Conservation (phyloP, 2,888 invertebrate species). For the Cremastinae sp. region DNA sequence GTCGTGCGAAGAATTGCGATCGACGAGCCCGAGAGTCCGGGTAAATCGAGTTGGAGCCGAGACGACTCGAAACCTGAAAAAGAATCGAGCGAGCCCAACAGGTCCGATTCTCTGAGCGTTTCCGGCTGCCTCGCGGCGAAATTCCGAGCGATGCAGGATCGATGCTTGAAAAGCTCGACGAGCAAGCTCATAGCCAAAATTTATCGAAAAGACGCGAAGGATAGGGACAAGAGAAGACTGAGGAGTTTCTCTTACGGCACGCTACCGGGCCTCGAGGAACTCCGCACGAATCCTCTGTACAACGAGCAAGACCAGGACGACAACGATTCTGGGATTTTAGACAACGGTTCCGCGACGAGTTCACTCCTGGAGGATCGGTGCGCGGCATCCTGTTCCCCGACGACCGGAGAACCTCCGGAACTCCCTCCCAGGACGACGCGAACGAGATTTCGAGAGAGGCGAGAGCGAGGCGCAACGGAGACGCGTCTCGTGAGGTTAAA, state of each 20-base stretch:
- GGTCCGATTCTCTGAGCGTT: slow-evolving; percentile 74
- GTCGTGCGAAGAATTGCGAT: neutral
- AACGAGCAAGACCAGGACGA: slow-evolving; percentile 86
- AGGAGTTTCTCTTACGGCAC: slow-evolving; percentile 89
- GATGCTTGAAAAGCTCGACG: slow-evolving; percentile 86
- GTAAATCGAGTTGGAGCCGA: slow-evolving; percentile 39
- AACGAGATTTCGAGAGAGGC: slow-evolving; percentile 38
- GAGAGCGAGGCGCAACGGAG: slow-evolving; percentile 66
- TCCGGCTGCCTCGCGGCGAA: slow-evolving; percentile 85
- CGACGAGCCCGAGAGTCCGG: slow-evolving; percentile 25
- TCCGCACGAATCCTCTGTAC: slow-evolving; percentile 85
- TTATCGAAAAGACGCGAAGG: slow-evolving; percentile 80
- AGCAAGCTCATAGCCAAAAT: slow-evolving; percentile 86
- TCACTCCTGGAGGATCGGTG: slow-evolving; percentile 82
- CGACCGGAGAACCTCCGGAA: slow-evolving; percentile 62
- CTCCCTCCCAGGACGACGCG: slow-evolving; percentile 70
- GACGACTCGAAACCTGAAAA: no score
- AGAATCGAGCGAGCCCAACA: slow-evolving; percentile 50
- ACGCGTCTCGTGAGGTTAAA: slow-evolving; percentile 82
- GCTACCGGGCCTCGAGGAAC: slow-evolving; percentile 87
- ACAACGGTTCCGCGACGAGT: slow-evolving; percentile 87
- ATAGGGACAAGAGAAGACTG: slow-evolving; percentile 77
- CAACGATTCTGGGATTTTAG: slow-evolving; percentile 88
- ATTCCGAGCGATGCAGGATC: slow-evolving; percentile 87
- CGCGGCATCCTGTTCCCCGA: slow-evolving; percentile 20